phyloP scores from a whole-genome alignment of 2,888 invertebrate genomes.

The Sphaerophoria rueppellii region DNA sequence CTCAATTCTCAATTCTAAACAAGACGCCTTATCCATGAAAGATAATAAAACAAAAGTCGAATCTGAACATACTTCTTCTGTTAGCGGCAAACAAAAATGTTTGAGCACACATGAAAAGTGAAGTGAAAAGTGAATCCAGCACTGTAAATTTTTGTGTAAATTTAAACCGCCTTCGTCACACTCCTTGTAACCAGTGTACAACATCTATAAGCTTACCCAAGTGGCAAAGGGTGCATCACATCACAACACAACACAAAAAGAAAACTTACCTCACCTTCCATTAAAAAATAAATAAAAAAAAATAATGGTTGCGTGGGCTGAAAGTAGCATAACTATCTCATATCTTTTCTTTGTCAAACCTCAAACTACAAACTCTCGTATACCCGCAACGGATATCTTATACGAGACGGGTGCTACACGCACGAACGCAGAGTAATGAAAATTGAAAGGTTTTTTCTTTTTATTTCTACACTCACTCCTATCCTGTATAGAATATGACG shows the following conservation, averaged over 20 bases:
- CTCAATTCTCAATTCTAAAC: too few relatives aligned
- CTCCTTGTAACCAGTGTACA: slow-evolving; percentile 42
- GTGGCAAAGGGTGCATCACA: slow-evolving; percentile 48
- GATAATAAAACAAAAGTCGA: too few relatives aligned
- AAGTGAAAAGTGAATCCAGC: too few relatives aligned
- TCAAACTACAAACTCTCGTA: not conserved
- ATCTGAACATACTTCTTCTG: too few relatives aligned
- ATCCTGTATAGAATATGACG: slow-evolving; percentile 37
- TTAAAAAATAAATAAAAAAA: not conserved
- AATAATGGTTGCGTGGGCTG: slow-evolving; percentile 45
- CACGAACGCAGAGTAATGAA: slow-evolving; percentile 47
- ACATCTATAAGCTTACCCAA: slow-evolving; percentile 19
- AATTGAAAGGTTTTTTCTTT: slow-evolving; percentile 63
- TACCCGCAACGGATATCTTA: slow-evolving; percentile 33
- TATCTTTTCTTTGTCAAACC: not conserved
- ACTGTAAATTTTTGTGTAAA: too few relatives aligned
- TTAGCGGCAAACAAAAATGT: too few relatives aligned
- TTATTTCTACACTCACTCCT: slow-evolving; percentile 28
- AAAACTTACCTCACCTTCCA: slow-evolving; percentile 4
- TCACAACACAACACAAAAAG: not conserved
- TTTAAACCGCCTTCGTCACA: slow-evolving; percentile 38
- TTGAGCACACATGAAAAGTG: too few relatives aligned
- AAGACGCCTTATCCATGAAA: too few relatives aligned
- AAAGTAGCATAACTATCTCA: slow-evolving; percentile 20
- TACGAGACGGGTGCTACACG: slow-evolving; percentile 51